A percentile compares a stretch with the other conserved stretches of the same genome.
These are phyloP conservation scores for Parazoanthus atlanticus DNA, from an alignment of 92 coral and sea anemone species.

Conservation along the genomic window DNA sequence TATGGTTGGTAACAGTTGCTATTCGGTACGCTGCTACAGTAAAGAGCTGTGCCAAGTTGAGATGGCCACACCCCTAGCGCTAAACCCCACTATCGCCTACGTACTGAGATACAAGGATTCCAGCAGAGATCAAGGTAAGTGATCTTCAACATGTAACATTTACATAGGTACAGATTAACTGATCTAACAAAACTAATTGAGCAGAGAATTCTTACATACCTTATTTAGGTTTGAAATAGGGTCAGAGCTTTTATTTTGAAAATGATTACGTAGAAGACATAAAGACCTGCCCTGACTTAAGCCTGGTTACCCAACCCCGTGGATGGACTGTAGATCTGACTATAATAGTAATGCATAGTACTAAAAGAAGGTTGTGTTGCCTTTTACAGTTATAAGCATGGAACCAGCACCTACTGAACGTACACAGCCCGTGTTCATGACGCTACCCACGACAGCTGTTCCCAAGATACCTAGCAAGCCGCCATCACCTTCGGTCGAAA, in stretches of 20 bases:
- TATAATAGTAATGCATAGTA: too few species aligned
- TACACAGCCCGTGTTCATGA: not conserved
- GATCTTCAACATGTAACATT: not conserved
- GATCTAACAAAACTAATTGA: too few species aligned
- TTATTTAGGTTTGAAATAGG: too few species aligned
- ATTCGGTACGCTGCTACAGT: conserved; percentile 79
- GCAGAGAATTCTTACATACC: too few species aligned
- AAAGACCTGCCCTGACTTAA: too few species aligned
- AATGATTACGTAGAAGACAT: too few species aligned
- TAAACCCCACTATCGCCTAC: conserved; percentile 78
- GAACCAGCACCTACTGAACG: conserved; percentile 17
- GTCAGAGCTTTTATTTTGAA: too few species aligned
- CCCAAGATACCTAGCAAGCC: not conserved
- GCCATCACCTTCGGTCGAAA: not conserved
- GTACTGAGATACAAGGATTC: conserved; percentile 61
- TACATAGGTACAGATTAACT: too few species aligned
- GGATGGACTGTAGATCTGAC: too few species aligned
- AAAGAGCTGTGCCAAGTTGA: conserved; percentile 70
- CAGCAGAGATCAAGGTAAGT: conserved; percentile 57
- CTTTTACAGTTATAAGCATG: conserved; percentile 7
- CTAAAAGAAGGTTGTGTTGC: not conserved
- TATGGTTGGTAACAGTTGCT: conserved; percentile 77
- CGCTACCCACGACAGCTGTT: conserved; percentile 1
- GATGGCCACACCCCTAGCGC: conserved; percentile 71
- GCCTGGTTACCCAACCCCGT: too few species aligned